These are phyloP conservation scores for Leontopithecus rosalia DNA, from an alignment of 2,797 vertebrate genomes.

Conservation along the genomic window DNA sequence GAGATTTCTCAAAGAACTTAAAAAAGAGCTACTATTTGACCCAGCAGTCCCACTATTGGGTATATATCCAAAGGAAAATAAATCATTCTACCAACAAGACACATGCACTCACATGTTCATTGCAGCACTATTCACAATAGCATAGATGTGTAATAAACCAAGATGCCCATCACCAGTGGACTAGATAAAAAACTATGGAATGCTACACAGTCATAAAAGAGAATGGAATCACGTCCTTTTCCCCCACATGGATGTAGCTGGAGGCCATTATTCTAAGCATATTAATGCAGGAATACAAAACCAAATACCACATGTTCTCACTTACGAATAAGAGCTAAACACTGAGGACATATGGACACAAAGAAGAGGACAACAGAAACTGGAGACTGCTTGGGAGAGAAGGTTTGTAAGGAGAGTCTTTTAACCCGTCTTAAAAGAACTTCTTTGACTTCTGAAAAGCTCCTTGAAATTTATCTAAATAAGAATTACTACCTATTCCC, in stretches of 20 bases:
- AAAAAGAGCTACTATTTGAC: not conserved
- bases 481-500: not conserved
- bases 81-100: not conserved
- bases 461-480: not conserved
- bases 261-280: not conserved
- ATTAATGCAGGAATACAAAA: not conserved
- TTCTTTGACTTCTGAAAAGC: not conserved
- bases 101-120: not conserved
- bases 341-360: too few species aligned
- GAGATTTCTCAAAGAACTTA: not conserved
- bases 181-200: not conserved
- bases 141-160: not conserved
- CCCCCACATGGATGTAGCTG: not conserved
- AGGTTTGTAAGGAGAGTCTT: too few species aligned
- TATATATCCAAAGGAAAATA: not conserved
- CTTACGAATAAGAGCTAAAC: too few species aligned
- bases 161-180: not conserved
- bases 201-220: not conserved
- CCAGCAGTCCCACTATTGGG: not conserved
- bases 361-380: too few species aligned
- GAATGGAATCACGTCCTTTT: not conserved
- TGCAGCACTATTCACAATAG: not conserved
- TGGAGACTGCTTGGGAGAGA: too few species aligned
- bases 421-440: not conserved
- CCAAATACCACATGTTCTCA: too few species aligned